Evolutionary conservation across 2,113 vertebrate species (phyloP).

Genomic region (Sprattus sprattus): DNA sequence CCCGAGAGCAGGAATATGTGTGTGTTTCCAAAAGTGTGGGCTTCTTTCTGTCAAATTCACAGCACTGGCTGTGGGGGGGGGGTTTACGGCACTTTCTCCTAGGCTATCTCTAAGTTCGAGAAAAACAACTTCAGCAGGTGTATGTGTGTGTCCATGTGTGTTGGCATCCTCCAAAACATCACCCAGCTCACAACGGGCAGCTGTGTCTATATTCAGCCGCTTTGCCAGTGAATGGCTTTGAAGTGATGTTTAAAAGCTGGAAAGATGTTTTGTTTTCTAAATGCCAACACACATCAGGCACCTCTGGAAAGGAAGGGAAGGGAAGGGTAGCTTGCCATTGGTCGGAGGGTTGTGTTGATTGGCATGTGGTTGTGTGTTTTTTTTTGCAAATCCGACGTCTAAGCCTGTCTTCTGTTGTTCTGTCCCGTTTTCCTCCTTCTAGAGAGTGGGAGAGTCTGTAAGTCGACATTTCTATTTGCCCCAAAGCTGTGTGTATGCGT

Average conservation of each 20-base stretch:
- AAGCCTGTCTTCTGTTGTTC: conserved; percentile 71
- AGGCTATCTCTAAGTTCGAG: neutral
- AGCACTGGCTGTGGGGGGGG: neutral
- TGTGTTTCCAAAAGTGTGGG: conserved; percentile 16
- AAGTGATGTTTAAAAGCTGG: neutral
- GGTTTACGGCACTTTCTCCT: neutral
- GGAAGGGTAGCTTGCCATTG: neutral
- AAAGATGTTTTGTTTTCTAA: neutral
- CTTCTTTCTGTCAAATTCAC: conserved; percentile 19
- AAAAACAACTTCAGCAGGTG: neutral
- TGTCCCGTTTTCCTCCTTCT: conserved; percentile 71
- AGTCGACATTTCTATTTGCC: conserved; percentile 73
- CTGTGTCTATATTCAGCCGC: neutral
- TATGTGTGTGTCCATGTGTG: conserved; percentile 31
- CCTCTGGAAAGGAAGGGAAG: neutral
- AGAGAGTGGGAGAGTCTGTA: conserved; percentile 96
- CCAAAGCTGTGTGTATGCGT: conserved; percentile 46
- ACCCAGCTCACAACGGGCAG: neutral
- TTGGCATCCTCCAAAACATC: neutral
- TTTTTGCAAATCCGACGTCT: conserved; percentile 50
- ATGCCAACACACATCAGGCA: neutral
- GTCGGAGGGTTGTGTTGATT: neutral
- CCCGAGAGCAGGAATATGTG: neutral
- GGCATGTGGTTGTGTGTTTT: neutral
- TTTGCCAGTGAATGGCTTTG: neutral